phyloP scores from a whole-genome alignment of 2,113 vertebrate genomes.

The Chloroceryle aenea region DNA sequence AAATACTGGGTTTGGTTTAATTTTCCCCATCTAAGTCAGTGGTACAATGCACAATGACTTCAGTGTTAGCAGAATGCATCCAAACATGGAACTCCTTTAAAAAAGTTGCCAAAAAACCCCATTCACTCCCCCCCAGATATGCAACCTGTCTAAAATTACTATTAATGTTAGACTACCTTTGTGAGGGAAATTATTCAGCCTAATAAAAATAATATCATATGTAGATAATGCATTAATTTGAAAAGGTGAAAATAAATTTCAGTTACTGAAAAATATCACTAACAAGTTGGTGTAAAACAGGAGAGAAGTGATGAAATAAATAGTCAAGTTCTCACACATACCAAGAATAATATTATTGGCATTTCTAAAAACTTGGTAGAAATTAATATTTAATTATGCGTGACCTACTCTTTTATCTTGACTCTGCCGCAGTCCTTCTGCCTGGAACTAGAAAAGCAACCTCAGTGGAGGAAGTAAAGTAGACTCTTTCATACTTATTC shows the following conservation, averaged over 20 bases:
- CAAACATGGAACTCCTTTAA: background rate
- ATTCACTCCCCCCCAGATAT: background rate
- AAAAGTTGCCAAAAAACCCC: background rate
- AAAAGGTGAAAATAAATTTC: background rate
- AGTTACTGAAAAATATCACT: background rate
- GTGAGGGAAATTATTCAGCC: background rate
- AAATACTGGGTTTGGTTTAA: background rate
- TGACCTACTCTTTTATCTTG: conserved; percentile 18
- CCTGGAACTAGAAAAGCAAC: background rate
- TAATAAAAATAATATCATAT: background rate
- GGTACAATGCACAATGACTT: background rate
- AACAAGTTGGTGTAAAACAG: background rate
- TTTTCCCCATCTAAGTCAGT: background rate
- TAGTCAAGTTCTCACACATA: background rate
- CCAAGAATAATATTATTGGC: background rate
- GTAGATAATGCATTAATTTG: background rate
- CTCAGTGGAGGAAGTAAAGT: conserved; percentile 10
- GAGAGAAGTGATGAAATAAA: background rate
- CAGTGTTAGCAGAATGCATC: background rate
- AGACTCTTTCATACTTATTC: background rate
- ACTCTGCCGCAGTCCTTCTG: background rate
- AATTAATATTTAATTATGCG: conserved; percentile 42
- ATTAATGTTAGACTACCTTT: background rate
- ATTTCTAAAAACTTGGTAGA: background rate
- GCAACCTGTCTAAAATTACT: background rate